Conservation (phyloP, 2,888 invertebrate species). For the Geophilus truncorum region DNA sequence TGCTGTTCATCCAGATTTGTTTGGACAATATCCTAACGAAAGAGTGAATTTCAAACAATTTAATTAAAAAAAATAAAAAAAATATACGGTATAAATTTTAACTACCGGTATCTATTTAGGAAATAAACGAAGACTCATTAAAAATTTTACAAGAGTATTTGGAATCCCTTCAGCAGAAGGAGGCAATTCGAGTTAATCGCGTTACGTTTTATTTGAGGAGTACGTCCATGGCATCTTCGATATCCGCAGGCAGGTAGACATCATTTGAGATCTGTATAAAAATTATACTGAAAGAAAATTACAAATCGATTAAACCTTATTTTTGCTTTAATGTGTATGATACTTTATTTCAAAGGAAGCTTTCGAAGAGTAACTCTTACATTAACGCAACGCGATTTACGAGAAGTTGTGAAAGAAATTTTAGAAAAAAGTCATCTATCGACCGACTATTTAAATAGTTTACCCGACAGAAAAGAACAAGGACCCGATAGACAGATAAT, state of each 20-base stretch:
- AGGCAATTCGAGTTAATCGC: constrained; percentile 58
- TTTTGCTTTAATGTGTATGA: no score
- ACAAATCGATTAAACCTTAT: no score
- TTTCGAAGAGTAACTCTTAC: constrained; percentile 60
- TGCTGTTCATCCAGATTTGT: constrained; percentile 90
- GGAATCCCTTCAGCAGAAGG: constrained; percentile 63
- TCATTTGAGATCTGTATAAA: not conserved
- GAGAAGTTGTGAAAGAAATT: constrained; percentile 68
- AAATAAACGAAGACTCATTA: constrained; percentile 81
- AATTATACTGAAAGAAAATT: no score
- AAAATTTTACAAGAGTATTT: constrained; percentile 80
- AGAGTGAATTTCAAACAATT: no score
- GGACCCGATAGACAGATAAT: constrained; percentile 39
- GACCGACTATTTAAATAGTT: constrained; percentile 75
- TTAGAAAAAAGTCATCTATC: constrained; percentile 75
- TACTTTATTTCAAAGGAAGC: constrained; percentile 37
- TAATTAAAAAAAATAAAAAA: not conserved
- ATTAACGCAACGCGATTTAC: constrained; percentile 62
- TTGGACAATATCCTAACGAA: constrained; percentile 84
- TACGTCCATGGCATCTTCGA: not conserved
- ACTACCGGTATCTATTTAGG: no score
- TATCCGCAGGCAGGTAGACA: not conserved
- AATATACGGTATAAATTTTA: constrained; percentile 35
- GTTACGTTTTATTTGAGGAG: constrained; percentile 72
- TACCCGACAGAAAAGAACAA: constrained; percentile 53